Evolutionary conservation across 2,113 vertebrate genomes (phyloP), one percentile per base, ranked within the genome.

Genomic region (Vombatus ursinus): DNA sequence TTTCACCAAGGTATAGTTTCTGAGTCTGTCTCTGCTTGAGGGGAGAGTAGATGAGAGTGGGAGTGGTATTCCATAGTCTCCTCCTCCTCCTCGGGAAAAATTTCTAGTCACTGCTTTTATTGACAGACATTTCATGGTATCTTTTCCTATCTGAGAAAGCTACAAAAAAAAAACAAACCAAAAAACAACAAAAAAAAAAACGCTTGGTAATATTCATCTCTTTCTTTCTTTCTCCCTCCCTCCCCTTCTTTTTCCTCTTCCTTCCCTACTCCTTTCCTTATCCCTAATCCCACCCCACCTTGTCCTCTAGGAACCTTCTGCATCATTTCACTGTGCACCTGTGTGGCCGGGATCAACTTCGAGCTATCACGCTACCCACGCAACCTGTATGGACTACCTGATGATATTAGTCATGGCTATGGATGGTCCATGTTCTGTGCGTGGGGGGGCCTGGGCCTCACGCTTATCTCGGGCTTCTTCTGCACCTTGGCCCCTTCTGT

Each of bases 401-500:
- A 99, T 1, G 99, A 99, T 98, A 99, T 99, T 98, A 99, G 99
- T 98, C 99, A 99, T 0, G 99, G 99, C 97, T 99, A 99, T 24
- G 99, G 99, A 98, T 99, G 99, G 99, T 99, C 99, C 97, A 99
- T 99, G 99, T 99, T 99, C 99, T 99, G 99, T 98, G 99, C 99
- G 0, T 99, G 99, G 99, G 99, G 99, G 4, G 99, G 99, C 96
- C 99, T 99, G 92, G 99, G 99, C 97, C 99, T 99, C 98, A 99
- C 99, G 3, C 99, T 99, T 31, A 99, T 99, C 97, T 99, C 99
- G 47, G 99, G 99, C 94, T 99, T 99, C 99, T 99, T 99, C 99
- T 99, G 99, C 98, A 99, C 99, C 92, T 99, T 99, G 99, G 99
- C 99, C 95, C 99, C 99, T 94, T 99, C 99, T 84, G 99, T 99